Evolutionary conservation across 1,140 invertebrate species (phyloP).

Genomic region (Cheumatopsyche charites): DNA sequence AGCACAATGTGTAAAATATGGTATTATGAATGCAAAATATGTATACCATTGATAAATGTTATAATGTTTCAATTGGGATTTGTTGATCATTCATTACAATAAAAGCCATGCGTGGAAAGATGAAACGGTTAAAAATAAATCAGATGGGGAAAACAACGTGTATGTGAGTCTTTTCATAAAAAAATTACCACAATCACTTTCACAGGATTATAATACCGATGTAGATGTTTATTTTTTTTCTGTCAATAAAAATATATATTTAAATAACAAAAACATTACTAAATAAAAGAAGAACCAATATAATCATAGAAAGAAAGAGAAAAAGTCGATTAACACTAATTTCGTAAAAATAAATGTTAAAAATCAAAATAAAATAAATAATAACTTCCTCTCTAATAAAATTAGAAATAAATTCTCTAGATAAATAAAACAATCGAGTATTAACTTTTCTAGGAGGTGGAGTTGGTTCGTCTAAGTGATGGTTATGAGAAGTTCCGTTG

Average conservation of each 20-base stretch:
- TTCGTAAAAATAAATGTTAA: too few species aligned
- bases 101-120: too few species aligned
- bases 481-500: slow-evolving; percentile 45
- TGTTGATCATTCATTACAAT: too few species aligned
- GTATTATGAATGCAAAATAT: too few species aligned
- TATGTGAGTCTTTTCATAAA: slow-evolving; percentile 1
- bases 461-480: slow-evolving; percentile 52
- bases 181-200: slow-evolving; percentile 45
- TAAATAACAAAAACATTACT: background rate
- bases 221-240: slow-evolving; percentile 47
- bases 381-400: background rate
- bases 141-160: background rate
- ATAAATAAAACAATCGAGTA: slow-evolving; percentile 12
- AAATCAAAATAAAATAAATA: too few species aligned
- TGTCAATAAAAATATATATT: slow-evolving; percentile 40
- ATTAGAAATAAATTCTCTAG: background rate
- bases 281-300: too few species aligned
- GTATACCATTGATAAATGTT: too few species aligned
- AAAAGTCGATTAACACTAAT: too few species aligned
- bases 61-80: too few species aligned
- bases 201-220: slow-evolving; percentile 28
- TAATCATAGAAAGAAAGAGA: too few species aligned
- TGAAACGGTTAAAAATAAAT: too few species aligned
- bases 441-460: slow-evolving; percentile 60
- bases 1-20: too few species aligned